Conservation (phyloP, 2,888 invertebrate genomes). For the Lottia scabra region DNA sequence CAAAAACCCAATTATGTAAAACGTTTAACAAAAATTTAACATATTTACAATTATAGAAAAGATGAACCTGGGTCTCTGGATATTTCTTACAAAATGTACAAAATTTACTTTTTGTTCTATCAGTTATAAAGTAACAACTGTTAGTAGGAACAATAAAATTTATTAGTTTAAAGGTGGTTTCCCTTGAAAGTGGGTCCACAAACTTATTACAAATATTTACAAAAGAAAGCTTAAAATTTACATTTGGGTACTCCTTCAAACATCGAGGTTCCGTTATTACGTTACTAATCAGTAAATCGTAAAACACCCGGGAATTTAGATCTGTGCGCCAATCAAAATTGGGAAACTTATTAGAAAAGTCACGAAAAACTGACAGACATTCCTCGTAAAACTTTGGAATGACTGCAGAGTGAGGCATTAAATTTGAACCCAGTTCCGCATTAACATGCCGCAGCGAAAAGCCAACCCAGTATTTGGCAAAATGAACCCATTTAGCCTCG, state of each 20-base stretch:
- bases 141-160: not conserved
- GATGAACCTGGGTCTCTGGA: not conserved
- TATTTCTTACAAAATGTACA: not conserved
- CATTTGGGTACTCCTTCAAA: not conserved
- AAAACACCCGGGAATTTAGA: not conserved
- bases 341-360: not conserved
- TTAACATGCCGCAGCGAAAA: conserved; percentile 13
- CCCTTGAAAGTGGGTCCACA: not conserved
- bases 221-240: not conserved
- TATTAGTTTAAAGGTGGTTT: not conserved
- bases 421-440: conserved; percentile 14
- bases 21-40: not conserved
- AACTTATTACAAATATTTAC: not conserved
- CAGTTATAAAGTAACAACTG: not conserved
- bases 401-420: conserved; percentile 25
- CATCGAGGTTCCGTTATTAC: not conserved
- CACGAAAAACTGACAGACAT: conserved; percentile 10
- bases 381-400: too few species aligned
- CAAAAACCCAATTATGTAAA: not conserved
- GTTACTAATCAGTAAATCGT: conserved; percentile 2
- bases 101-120: not conserved
- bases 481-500: conserved; percentile 21
- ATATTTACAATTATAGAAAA: not conserved
- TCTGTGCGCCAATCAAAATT: not conserved
- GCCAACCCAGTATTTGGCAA: conserved; percentile 25